Conservation (phyloP, 2,797 vertebrate genomes). For the Myripristis jacobus region DNA sequence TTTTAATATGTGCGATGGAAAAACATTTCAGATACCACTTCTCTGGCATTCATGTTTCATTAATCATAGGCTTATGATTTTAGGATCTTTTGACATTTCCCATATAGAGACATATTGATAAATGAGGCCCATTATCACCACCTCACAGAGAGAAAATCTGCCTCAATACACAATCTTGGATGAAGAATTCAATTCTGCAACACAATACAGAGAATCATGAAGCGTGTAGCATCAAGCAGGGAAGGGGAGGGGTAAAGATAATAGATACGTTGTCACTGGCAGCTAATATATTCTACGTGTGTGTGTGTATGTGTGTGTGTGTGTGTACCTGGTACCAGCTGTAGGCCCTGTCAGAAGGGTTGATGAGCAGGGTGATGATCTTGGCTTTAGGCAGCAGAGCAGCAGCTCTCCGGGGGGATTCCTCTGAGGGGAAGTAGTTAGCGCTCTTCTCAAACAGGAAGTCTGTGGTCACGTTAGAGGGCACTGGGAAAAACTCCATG, state of each 20-base stretch:
- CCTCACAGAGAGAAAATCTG: neutral
- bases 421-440: constrained; percentile 96
- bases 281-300: constrained; percentile 16
- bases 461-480: constrained; percentile 91
- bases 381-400: constrained; percentile 95
- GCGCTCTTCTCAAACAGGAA: constrained; percentile 98
- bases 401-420: constrained; percentile 89
- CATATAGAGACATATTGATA: constrained; percentile 14
- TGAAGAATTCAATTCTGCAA: constrained; percentile 29
- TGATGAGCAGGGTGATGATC: constrained; percentile 96
- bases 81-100: constrained; percentile 36
- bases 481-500: constrained; percentile 95
- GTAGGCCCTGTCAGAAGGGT: constrained; percentile 95
- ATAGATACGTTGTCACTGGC: neutral
- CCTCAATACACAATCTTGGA: constrained; percentile 15
- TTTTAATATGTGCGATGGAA: constrained; percentile 14
- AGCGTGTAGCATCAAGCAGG: neutral
- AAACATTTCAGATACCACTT: constrained; percentile 25
- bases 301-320: constrained; percentile 23
- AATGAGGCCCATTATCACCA: constrained; percentile 44
- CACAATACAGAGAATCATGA: constrained; percentile 23
- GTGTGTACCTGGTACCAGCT: constrained; percentile 96
- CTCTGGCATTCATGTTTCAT: constrained; percentile 49
- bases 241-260: neutral
- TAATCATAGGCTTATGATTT: constrained; percentile 34